Conservation (phyloP, 2,113 vertebrate species). For the Cygnus buccinator region DNA sequence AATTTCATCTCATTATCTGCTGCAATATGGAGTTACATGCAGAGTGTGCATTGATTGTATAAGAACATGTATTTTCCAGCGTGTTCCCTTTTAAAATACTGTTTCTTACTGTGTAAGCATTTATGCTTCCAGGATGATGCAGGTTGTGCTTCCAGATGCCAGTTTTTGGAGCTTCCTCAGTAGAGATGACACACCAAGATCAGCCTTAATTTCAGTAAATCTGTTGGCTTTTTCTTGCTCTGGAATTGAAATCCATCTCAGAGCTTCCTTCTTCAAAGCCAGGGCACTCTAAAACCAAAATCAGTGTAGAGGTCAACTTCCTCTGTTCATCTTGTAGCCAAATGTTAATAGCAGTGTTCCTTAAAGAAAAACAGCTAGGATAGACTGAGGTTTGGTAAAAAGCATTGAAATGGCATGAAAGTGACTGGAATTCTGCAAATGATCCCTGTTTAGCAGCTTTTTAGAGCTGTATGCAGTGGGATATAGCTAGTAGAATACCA, state of each 20-base stretch:
- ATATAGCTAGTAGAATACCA: slow-evolving; percentile 39
- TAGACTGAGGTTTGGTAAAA: slow-evolving; percentile 13
- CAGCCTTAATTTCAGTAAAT: background rate
- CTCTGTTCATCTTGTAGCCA: background rate
- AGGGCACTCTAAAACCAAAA: background rate
- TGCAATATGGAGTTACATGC: background rate
- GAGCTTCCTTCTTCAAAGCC: background rate
- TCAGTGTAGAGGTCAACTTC: background rate
- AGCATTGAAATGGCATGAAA: slow-evolving; percentile 42
- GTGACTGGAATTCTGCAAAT: slow-evolving; percentile 37
- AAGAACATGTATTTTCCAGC: background rate
- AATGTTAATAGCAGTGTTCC: background rate
- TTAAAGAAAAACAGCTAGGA: background rate
- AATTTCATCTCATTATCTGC: background rate
- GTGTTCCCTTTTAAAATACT: background rate
- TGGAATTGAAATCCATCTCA: background rate
- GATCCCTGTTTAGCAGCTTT: slow-evolving; percentile 46
- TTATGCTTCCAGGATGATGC: background rate
- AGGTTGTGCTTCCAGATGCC: background rate
- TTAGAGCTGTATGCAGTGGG: background rate
- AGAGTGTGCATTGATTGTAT: accelerated
- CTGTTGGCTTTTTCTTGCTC: background rate
- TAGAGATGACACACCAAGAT: background rate
- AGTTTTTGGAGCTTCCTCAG: background rate
- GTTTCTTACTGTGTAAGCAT: background rate